Conservation (phyloP, 2,888 invertebrate genomes). For the Acronicta aceris region DNA sequence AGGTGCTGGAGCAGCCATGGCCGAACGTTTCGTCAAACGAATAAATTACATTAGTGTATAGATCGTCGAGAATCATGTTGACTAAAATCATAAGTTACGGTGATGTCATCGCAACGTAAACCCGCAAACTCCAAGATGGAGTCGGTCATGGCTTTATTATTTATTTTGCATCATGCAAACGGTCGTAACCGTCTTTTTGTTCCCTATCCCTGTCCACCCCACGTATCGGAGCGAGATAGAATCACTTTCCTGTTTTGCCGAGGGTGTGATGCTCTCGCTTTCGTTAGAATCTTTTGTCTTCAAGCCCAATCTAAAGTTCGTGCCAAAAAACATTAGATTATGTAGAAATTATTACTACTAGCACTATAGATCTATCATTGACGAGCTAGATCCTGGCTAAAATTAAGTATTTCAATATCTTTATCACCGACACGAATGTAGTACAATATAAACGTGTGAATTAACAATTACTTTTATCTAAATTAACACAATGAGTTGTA, state of each 20-base stretch:
- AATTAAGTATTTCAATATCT: slow-evolving; percentile 37
- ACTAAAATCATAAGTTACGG: slow-evolving; percentile 84
- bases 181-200: slow-evolving; percentile 82
- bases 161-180: slow-evolving; percentile 83
- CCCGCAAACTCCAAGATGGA: slow-evolving; percentile 75
- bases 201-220: slow-evolving; percentile 73
- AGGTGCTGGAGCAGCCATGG: slow-evolving; percentile 54
- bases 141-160: slow-evolving; percentile 79
- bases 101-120: slow-evolving; percentile 83
- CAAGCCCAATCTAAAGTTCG: slow-evolving; percentile 13
- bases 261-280: slow-evolving; percentile 73
- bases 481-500: slow-evolving; percentile 50
- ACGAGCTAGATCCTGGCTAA: slow-evolving; percentile 15
- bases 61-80: slow-evolving; percentile 71
- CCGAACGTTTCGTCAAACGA: slow-evolving; percentile 67
- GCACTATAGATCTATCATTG: slow-evolving; percentile 25
- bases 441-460: slow-evolving; percentile 48
- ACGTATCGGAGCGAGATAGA: slow-evolving; percentile 67
- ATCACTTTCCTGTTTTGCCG: slow-evolving; percentile 74
- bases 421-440: slow-evolving; percentile 50
- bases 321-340: slow-evolving; percentile 20
- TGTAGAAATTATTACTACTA: slow-evolving; percentile 8
- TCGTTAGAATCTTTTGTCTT: slow-evolving; percentile 62
- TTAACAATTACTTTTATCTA: slow-evolving; percentile 51
- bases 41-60: slow-evolving; percentile 66